A percentile compares a stretch with the other conserved stretches of the same genome.
These are phyloP conservation scores for Quadroppia sp. DNA, from an alignment of 2,888 invertebrate species.

Conservation along the genomic window DNA sequence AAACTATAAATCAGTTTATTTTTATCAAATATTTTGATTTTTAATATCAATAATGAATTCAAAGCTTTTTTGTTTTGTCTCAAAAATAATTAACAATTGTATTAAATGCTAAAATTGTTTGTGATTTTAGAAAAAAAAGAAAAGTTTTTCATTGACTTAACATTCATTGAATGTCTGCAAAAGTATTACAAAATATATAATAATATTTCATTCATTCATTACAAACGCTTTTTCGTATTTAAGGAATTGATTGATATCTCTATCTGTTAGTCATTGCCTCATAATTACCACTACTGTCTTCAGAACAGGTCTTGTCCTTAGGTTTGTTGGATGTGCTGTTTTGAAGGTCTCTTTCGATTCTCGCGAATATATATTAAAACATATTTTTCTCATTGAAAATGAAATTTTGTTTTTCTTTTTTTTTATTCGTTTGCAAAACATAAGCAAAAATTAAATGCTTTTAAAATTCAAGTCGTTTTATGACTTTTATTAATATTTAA, in stretches of 20 bases:
- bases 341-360: conserved; percentile 6
- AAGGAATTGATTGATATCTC: conserved; percentile 19
- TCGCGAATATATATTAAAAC: neutral
- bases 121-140: no score
- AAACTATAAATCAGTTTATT: no score
- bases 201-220: neutral
- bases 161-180: neutral
- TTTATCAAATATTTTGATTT: no score
- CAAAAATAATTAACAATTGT: no score
- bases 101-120: no score
- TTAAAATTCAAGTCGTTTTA: neutral
- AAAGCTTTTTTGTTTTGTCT: no score
- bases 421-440: neutral
- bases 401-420: neutral
- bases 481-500: neutral
- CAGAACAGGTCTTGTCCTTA: neutral
- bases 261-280: conserved; percentile 17
- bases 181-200: neutral
- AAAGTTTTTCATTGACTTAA: neutral
- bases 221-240: neutral
- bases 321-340: neutral
- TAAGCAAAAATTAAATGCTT: neutral
- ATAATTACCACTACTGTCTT: conserved; percentile 11
- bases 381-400: neutral
- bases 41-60: no score